A percentile compares a stretch with the other conserved stretches of the same genome.
Conservation (phyloP, 2,113 vertebrate species). For the Accipiter virgatus region DNA sequence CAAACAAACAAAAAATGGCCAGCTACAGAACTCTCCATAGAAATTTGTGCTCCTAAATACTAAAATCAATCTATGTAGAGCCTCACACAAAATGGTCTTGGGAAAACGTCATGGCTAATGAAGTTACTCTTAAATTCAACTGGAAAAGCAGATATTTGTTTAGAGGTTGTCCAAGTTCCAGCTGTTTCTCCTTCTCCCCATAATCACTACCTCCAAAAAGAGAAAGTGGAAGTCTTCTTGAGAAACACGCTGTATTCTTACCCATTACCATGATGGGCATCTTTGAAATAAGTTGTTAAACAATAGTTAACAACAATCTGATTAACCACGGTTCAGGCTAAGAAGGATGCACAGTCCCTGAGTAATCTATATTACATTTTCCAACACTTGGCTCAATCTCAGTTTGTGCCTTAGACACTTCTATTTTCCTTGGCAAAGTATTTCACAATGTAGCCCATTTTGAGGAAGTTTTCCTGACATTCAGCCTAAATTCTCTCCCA, state of each 20-base stretch:
- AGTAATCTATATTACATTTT: neutral
- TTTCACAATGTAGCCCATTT: neutral
- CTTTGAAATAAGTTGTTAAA: neutral
- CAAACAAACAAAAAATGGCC: neutral
- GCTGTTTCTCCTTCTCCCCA: neutral
- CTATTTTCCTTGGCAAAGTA: constrained; percentile 12
- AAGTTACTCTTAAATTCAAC: neutral
- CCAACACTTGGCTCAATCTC: neutral
- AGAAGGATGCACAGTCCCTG: neutral
- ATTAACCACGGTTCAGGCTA: neutral
- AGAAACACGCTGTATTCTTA: neutral
- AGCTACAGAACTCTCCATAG: neutral
- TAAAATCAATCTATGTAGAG: neutral
- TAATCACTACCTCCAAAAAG: neutral
- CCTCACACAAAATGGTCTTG: neutral
- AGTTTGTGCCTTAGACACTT: neutral
- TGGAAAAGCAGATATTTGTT: neutral
- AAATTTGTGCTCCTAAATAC: neutral
- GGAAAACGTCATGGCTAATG: neutral
- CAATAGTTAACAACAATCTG: neutral
- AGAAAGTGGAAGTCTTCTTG: neutral
- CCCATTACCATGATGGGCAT: fast-evolving
- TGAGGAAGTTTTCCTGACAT: constrained; percentile 12
- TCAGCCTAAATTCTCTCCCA: neutral
- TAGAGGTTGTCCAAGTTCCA: neutral